Evolutionary conservation across 2,888 invertebrate genomes (phyloP).

Genomic region (Reticulitermes lucifugus): DNA sequence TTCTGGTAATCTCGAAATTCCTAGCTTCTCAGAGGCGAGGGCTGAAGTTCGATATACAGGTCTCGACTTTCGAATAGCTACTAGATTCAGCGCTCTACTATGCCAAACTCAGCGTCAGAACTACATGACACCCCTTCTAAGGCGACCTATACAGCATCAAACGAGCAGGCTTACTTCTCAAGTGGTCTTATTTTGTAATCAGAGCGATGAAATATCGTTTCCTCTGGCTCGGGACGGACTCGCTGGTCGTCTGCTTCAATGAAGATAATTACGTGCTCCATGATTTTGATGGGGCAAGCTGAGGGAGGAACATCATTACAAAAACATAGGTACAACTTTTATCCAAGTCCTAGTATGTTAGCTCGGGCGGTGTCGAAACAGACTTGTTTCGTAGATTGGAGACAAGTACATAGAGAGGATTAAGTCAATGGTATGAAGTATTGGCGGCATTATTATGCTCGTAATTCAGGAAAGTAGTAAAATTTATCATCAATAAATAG

Average conservation of each 20-base stretch:
- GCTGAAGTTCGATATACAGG: not conserved
- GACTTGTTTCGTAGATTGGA: no score
- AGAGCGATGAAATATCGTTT: slow-evolving; percentile 46
- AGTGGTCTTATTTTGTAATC: slow-evolving; percentile 50
- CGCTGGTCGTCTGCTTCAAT: slow-evolving; percentile 34
- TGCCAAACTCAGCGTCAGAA: not conserved
- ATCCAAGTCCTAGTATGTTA: no score
- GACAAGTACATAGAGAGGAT: no score
- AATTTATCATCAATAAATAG: no score
- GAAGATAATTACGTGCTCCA: slow-evolving; percentile 39
- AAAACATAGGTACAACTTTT: not conserved
- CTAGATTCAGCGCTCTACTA: no score
- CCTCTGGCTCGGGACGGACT: slow-evolving; percentile 35
- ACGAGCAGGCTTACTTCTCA: slow-evolving; percentile 20
- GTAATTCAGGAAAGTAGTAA: no score
- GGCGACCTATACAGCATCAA: not conserved
- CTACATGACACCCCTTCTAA: slow-evolving; percentile 19
- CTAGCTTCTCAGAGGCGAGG: not conserved
- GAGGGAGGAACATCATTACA: not conserved
- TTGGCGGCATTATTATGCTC: no score
- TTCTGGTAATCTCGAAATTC: no score
- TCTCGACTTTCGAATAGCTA: no score
- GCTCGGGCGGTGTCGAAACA: no score
- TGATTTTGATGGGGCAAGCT: slow-evolving; percentile 18
- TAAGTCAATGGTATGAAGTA: no score